Percentiles rank a stretch among this genome's conserved stretches.
phyloP scores from a whole-genome alignment of 2,888 invertebrate species.

The Eledona agricola region DNA sequence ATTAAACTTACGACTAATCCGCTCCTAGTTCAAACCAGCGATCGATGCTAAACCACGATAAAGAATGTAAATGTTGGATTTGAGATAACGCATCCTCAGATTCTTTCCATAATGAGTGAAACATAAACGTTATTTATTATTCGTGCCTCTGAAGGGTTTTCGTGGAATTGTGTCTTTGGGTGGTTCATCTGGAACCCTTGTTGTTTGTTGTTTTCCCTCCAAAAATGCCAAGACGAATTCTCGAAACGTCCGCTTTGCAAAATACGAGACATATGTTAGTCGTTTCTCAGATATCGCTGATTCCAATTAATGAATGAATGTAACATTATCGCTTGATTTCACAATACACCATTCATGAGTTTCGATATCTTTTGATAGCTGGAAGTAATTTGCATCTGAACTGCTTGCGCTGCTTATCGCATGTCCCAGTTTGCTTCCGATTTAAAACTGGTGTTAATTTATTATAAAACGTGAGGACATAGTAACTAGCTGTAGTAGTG shows the following conservation, averaged over 20 bases:
- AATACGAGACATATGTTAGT: no score
- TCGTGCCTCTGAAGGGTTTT: constrained; percentile 7
- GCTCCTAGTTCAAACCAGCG: constrained; percentile 1
- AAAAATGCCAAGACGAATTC: no score
- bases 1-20: background rate
- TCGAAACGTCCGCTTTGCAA: constrained; percentile 1
- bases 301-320: constrained; percentile 14
- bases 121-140: background rate
- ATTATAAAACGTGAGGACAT: constrained; percentile 11
- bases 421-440: no score
- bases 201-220: background rate
- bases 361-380: constrained; percentile 3
- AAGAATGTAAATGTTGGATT: constrained; percentile 26
- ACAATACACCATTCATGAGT: constrained; percentile 12
- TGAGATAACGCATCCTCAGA: constrained; percentile 27
- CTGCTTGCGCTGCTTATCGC: constrained; percentile 1
- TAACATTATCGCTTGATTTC: constrained; percentile 14
- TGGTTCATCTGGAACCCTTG: constrained; percentile 12
- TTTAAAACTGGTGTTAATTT: constrained; percentile 19
- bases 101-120: constrained; percentile 16
- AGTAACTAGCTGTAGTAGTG: constrained; percentile 24
- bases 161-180: constrained; percentile 6
- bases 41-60: constrained; percentile 29
- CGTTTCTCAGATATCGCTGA: no score
- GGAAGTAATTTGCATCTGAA: background rate